Percentiles rank a stretch among this genome's conserved stretches.
phyloP scores from a whole-genome alignment of 1,140 invertebrate species.

The Neodiprion pinetum region DNA sequence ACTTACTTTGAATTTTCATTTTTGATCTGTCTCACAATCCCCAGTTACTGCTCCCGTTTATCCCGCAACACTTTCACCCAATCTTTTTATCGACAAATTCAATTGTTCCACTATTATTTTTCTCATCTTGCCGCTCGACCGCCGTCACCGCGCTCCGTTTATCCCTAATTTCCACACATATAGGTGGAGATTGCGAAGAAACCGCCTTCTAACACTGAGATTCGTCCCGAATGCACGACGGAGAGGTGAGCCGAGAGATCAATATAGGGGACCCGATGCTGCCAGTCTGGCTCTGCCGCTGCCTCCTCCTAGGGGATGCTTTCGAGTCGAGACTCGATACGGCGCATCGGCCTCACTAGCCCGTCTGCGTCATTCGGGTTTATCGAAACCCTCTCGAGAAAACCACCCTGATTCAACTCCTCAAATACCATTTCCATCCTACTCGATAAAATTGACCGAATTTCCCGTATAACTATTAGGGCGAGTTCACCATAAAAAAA shows the following conservation, averaged over 20 bases:
- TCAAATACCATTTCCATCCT: not conserved
- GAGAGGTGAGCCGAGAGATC: slow-evolving; percentile 6
- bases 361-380: not conserved
- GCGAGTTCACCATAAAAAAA: no score
- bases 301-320: slow-evolving; percentile 6
- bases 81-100: not conserved
- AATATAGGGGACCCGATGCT: slow-evolving; percentile 5
- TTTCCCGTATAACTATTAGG: no score
- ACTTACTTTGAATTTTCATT: not conserved
- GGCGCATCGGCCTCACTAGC: not conserved
- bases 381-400: slow-evolving; percentile 2
- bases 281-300: slow-evolving; percentile 3
- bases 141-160: not conserved
- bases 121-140: not conserved
- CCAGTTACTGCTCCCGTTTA: not conserved
- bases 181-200: not conserved
- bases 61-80: not conserved
- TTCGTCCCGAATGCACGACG: not conserved
- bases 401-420: not conserved
- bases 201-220: slow-evolving; percentile 5
- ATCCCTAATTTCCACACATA: not conserved
- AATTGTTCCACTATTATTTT: not conserved
- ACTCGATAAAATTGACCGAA: not conserved
- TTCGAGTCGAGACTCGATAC: slow-evolving; percentile 1
- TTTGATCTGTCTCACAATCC: not conserved